Evolutionary conservation across 1,140 invertebrate genomes (phyloP), one percentile per base, ranked within the genome.

Genomic region (Zaprionus davidi): DNA sequence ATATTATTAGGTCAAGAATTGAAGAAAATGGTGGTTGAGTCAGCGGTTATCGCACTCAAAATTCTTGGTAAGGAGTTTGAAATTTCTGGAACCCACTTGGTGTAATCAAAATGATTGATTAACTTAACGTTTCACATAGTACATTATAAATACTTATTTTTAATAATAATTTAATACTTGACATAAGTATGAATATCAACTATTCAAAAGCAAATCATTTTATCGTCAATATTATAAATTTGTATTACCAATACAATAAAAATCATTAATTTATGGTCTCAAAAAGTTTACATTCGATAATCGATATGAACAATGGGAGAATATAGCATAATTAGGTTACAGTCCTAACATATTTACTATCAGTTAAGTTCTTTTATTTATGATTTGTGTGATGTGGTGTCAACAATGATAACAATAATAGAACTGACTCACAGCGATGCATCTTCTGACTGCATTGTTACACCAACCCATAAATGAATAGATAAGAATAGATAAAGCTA

Each of bases 1-100:
- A 44, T 56, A 28, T 28, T 9, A 36, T 74, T 69, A 74, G 71
- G 71, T 74, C 57, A 73, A 36, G 22, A 73, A 34, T 36, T 22
- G 4, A 15, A 41, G 15, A 17, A 24, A 17, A 5, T n/a, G 11
- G 5, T 22, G 17, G 41, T n/a, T 44, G 41, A 44, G 41, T 49
- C 44, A 20, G 17, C 17, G 20, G 17, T 22, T 49, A 49, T 49
- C 20, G 11, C 20, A 7, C 2, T 49, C 12, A 20, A 2, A 49
- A 49, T 20, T 49, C 20, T 12, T 22, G 3, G 46, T 13, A 49
- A 1, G 11, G 17, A 49, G 46, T 22, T 22, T 5, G 3, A 22
- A 22, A 49, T 49, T 49, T 49, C 46, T 11, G 11, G 46, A 49
- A 22, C 41, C 5, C n/a, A 44, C 6, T 44, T 17, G 41, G 41